Evolutionary conservation across 2,888 invertebrate species (phyloP).

Genomic region (Erynnis tages): DNA sequence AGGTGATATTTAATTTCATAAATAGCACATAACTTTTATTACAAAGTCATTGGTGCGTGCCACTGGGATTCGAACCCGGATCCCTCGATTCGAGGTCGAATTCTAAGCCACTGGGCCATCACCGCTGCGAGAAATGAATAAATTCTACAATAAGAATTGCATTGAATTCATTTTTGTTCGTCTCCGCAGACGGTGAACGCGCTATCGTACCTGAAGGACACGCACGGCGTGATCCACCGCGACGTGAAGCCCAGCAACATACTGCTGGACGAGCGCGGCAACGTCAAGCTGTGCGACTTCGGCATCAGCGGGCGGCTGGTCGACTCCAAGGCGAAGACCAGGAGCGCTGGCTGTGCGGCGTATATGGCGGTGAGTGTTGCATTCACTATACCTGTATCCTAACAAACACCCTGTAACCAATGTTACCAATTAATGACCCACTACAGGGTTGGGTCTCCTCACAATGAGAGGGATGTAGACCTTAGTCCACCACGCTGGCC

Average conservation of each 20-base stretch:
- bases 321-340: constrained; percentile 98
- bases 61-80: no score
- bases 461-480: no score
- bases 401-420: no score
- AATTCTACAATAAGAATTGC: neutral
- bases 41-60: no score
- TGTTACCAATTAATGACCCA: no score
- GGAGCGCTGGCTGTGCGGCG: constrained; percentile 98
- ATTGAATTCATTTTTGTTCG: constrained; percentile 93
- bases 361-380: constrained; percentile 95
- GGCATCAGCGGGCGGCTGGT: constrained; percentile 99
- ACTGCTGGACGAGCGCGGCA: constrained; percentile 95
- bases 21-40: no score
- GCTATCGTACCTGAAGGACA: constrained; percentile 97
- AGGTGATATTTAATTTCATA: no score
- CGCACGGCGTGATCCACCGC: constrained; percentile 97
- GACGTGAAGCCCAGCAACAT: constrained; percentile 99
- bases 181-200: constrained; percentile 93
- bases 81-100: no score
- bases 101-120: no score
- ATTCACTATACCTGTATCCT: neutral
- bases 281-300: constrained; percentile 99
- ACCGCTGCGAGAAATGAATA: no score
- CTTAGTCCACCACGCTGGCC: no score
- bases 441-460: no score